These are phyloP conservation scores for Prostheceraeus crozeri DNA, from an alignment of 2,888 invertebrate genomes.

Conservation along the genomic window DNA sequence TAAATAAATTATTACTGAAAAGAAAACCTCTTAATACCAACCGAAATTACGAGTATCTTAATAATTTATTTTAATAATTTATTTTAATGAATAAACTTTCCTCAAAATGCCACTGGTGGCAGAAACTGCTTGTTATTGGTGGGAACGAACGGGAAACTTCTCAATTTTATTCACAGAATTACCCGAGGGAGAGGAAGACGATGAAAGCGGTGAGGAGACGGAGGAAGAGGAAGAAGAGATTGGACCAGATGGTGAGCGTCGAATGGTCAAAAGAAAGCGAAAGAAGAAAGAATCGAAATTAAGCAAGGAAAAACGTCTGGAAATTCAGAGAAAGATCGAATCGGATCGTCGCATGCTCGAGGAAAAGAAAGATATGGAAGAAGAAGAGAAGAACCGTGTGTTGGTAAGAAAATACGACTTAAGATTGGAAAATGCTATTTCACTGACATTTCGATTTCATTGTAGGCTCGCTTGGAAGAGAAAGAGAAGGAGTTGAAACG, in stretches of 20 bases:
- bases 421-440: neutral
- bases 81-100: too few relatives aligned
- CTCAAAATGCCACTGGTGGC: too few relatives aligned
- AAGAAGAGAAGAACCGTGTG: conserved; percentile 64
- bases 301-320: conserved; percentile 58
- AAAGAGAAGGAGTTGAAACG: conserved; percentile 35
- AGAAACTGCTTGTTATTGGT: too few relatives aligned
- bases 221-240: conserved; percentile 40
- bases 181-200: conserved; percentile 23
- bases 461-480: conserved; percentile 4
- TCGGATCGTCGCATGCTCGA: conserved; percentile 57
- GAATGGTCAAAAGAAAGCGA: conserved; percentile 45
- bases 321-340: conserved; percentile 59
- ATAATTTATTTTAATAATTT: too few relatives aligned
- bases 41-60: too few relatives aligned
- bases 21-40: too few relatives aligned
- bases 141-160: too few relatives aligned
- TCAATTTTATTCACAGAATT: too few relatives aligned
- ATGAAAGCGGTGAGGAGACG: conserved; percentile 7
- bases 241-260: conserved; percentile 28
- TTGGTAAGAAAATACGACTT: conserved; percentile 48
- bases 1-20: too few relatives aligned
- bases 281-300: conserved; percentile 42
- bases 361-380: conserved; percentile 59
- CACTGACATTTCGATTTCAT: too few relatives aligned